phyloP scores from a whole-genome alignment of 2,113 vertebrate species.

The Copsychus sechellarum region DNA sequence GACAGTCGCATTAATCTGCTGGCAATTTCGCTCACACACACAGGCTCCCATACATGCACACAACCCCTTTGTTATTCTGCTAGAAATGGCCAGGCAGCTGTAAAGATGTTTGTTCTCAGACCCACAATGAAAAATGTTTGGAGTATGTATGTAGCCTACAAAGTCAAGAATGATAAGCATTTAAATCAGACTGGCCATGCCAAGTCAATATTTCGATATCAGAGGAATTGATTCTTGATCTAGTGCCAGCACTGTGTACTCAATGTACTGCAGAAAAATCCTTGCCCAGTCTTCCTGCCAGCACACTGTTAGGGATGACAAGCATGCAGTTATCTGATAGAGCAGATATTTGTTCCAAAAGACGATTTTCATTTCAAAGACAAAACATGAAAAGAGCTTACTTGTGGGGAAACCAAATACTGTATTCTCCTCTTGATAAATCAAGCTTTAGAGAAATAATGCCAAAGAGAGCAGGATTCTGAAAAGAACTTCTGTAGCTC shows the following conservation, averaged over 20 bases:
- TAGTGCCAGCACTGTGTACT: constrained; percentile 55
- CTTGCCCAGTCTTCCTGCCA: constrained; percentile 55
- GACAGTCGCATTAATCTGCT: constrained; percentile 20
- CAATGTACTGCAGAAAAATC: constrained; percentile 60
- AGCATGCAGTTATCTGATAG: constrained; percentile 61
- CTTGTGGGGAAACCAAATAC: constrained; percentile 66
- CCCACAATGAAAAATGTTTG: constrained; percentile 40
- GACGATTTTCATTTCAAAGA: constrained; percentile 77
- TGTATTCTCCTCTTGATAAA: constrained; percentile 64
- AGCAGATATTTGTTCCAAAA: constrained; percentile 62
- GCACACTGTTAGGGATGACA: constrained; percentile 53
- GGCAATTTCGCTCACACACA: neutral
- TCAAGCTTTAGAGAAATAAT: constrained; percentile 62
- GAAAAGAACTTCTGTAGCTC: constrained; percentile 53
- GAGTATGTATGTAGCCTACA: constrained; percentile 37
- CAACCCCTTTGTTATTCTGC: constrained; percentile 40
- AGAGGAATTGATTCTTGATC: constrained; percentile 68
- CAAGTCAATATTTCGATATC: constrained; percentile 70
- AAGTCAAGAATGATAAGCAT: constrained; percentile 67
- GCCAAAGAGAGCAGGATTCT: constrained; percentile 47
- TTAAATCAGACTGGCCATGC: constrained; percentile 62
- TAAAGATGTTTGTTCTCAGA: constrained; percentile 47
- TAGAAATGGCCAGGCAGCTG: neutral
- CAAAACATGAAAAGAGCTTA: constrained; percentile 68
- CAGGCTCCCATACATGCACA: neutral